Evolutionary conservation across 1,140 invertebrate genomes (phyloP).

Genomic region (Bicyclus anynana): DNA sequence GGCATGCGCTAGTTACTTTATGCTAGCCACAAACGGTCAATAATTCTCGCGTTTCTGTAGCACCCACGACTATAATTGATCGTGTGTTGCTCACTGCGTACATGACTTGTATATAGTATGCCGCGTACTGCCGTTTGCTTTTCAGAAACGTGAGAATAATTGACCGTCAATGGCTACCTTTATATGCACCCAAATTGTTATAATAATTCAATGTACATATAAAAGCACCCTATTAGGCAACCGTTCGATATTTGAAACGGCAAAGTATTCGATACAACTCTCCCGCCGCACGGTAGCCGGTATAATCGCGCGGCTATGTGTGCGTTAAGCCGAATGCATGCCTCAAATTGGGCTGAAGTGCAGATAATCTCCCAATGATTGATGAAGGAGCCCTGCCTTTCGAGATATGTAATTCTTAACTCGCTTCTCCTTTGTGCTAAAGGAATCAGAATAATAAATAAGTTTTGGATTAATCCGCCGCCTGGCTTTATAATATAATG

Average conservation of each 20-base stretch:
- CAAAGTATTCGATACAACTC: not conserved
- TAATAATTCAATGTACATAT: not conserved
- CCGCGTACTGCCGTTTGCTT: no score
- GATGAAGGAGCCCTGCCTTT: constrained; percentile 70
- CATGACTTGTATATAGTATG: no score
- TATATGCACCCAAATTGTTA: no score
- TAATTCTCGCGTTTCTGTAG: no score
- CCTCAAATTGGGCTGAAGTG: constrained; percentile 76
- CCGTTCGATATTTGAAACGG: not conserved
- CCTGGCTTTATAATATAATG: not conserved
- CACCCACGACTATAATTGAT: no score
- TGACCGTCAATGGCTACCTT: no score
- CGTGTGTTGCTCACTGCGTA: no score
- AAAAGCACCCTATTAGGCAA: not conserved
- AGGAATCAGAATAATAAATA: constrained; percentile 2
- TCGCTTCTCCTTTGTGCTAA: constrained; percentile 12
- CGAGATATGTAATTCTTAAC: constrained; percentile 17
- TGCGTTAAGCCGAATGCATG: constrained; percentile 65
- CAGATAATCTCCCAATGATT: constrained; percentile 82
- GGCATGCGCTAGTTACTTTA: no score
- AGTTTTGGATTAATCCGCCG: constrained; percentile 2
- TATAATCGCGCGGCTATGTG: constrained; percentile 33
- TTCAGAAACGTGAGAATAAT: no score
- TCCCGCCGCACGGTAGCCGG: constrained; percentile 4
- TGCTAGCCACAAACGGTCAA: no score